Conservation (phyloP, 2,113 vertebrate species). For the Mormyrus iriodes region DNA sequence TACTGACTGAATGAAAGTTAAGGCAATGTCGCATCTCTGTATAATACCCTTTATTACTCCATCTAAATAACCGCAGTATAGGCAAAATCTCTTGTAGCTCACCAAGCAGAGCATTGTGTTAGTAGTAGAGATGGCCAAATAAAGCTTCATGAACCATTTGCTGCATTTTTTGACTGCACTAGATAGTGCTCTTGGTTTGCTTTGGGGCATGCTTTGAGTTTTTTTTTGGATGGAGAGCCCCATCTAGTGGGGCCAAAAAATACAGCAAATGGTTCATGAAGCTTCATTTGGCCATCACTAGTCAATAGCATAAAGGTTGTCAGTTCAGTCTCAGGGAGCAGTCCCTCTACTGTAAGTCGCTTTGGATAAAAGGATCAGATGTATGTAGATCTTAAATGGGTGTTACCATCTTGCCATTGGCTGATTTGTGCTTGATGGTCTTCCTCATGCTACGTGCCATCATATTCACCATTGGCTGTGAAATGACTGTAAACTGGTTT, state of each 20-base stretch:
- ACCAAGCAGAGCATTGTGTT: background rate
- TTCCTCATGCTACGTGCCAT: background rate
- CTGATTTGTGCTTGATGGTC: background rate
- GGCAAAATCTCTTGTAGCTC: background rate
- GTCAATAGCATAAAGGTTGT: background rate
- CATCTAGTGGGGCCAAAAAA: background rate
- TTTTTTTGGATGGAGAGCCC: background rate
- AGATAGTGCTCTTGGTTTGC: too few relatives aligned
- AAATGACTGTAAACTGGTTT: background rate
- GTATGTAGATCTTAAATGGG: background rate
- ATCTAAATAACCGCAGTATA: background rate
- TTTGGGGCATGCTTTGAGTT: background rate
- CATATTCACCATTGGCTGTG: background rate
- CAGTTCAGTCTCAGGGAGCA: background rate
- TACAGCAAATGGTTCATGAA: background rate
- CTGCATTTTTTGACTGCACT: background rate
- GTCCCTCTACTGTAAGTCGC: background rate
- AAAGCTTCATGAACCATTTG: background rate
- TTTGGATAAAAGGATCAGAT: background rate
- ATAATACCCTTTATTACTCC: background rate
- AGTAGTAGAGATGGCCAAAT: background rate
- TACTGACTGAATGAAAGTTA: background rate
- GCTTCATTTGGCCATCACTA: background rate
- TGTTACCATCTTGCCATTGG: background rate
- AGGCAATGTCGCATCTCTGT: background rate